Evolutionary conservation across 1,140 invertebrate genomes (phyloP).

Genomic region (Meteorus sp.): DNA sequence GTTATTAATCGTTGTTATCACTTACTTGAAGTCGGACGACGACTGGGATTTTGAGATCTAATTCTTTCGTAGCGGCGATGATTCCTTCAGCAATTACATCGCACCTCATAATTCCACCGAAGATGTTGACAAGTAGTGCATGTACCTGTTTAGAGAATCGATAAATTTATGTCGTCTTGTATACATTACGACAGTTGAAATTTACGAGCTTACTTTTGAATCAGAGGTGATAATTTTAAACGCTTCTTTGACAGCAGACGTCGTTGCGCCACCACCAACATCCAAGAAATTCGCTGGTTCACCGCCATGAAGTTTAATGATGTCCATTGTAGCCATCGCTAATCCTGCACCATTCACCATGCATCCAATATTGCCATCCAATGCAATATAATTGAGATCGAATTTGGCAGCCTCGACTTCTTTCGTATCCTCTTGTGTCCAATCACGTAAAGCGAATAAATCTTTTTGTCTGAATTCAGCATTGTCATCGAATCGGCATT

Average conservation of each 20-base stretch:
- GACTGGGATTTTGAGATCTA: slow-evolving; percentile 83
- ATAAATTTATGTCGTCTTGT: slow-evolving; percentile 13
- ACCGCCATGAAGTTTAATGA: slow-evolving; percentile 92
- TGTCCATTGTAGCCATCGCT: slow-evolving; percentile 99
- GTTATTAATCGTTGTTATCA: background rate
- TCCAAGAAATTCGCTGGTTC: slow-evolving; percentile 95
- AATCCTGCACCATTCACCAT: slow-evolving; percentile 95
- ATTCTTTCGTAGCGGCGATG: slow-evolving; percentile 84
- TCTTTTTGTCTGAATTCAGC: slow-evolving; percentile 93
- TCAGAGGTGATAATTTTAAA: slow-evolving; percentile 93
- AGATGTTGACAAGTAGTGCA: slow-evolving; percentile 97
- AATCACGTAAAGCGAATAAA: slow-evolving; percentile 84
- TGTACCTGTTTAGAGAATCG: slow-evolving; percentile 50
- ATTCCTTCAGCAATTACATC: slow-evolving; percentile 96
- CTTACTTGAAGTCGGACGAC: slow-evolving; percentile 92
- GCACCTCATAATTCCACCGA: slow-evolving; percentile 99
- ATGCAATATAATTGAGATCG: slow-evolving; percentile 94
- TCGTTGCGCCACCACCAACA: slow-evolving; percentile 93
- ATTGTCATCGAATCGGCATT: slow-evolving; percentile 95
- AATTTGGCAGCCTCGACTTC: slow-evolving; percentile 92
- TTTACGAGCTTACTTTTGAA: slow-evolving; percentile 85
- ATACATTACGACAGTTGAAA: too few species aligned
- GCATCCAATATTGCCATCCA: slow-evolving; percentile 85
- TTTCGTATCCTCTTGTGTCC: slow-evolving; percentile 89
- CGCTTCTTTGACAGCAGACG: slow-evolving; percentile 89